Base-by-base conservation (phyloP, 2,113 vertebrate genomes). In the Phrynosoma blainvillii region DNA sequence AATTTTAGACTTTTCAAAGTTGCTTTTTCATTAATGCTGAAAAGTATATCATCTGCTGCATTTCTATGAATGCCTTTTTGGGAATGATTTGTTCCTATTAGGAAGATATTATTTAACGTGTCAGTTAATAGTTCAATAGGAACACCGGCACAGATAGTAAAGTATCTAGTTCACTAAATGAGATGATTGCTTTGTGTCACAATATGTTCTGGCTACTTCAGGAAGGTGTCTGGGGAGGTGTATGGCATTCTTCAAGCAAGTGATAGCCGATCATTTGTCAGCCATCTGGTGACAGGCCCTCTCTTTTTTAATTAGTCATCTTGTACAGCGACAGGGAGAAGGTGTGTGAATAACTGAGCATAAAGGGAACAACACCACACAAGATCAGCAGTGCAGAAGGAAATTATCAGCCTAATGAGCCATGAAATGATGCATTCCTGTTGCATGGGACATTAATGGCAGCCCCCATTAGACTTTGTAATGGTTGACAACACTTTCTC, bases 321-420 rank as follows among this genome's bases (percentile, higher is more conserved):
- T 88, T 82, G 80, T 68, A 9, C 59, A 16, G 62, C 66, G 77
- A 83, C 27, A 40, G 87, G n/a, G 73, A 83, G 40, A 86, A 70
- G 86, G 71, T 76, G 56, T 70, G 65, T 83, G 73, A 82, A 83
- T 83, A 88, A 88, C 68, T 47, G 79, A 66, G 71, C 56, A 66
- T 62, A 75, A 87, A 93, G 87, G 89, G 88, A 92, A 94, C 93
- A 93, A 65, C 82, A 85, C 85, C 84, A 85, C 89, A 93, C 91
- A 87, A 89, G 90, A 91, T 11, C 4, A 95, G 91, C 79, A 90
- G 91, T 89, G 92, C 83, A 84, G 56, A 92, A 76, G 77, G 85
- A 92, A 93, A 92, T 93, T 82, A 93, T 85, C 88, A 78, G 88
- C 81, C 82, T 94, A 95, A 95, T 91, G 93, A 95, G 88, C 92